Evolutionary conservation across 2,888 invertebrate genomes (phyloP), one percentile per base, ranked within the genome.

Genomic region (Acanthococcus lagerstroemiae): DNA sequence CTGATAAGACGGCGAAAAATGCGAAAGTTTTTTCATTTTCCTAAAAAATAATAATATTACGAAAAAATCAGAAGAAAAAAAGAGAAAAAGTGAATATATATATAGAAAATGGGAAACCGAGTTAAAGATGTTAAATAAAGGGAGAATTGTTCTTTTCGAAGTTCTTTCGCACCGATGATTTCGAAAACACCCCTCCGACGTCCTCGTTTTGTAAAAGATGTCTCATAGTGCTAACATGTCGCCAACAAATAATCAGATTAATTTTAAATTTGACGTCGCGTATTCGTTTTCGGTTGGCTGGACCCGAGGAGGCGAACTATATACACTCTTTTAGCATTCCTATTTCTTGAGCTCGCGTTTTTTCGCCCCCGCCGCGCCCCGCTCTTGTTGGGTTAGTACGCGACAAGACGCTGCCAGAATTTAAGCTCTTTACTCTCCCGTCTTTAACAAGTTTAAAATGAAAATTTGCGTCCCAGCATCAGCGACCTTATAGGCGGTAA

Each of bases 161-260:
- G 63, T 54, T 63, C 44, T 54, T 63, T 63, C 63, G 63, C 63
- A 54, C 44, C 63, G 54, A 63, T 63, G 63, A 63, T 63, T 63
- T 54, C 48, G 54, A 63, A 61, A 63, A 63, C 63, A 54, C 63
- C 63, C 63, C 63, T 63, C 44, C 52, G 63, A 52, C 63, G 52
- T 63, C 63, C 44, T 54, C 21, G 63, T 30, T 21, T 54, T 52
- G 52, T 37, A 50, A 50, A 37, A 52, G 63, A 63, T 63, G 63
- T 63, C 63, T 63, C 63, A 37, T 37, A 63, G 52, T 63, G 63
- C 63, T 63, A 63, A 63, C 63, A 58, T 37, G 63, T 63, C 63
- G 63, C 63, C 52, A 63, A 63, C 63, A 63, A 63, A 63, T 63
- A 63, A 63, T 63, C 63, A 63, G 63, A 63, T 63, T 63, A 63